Evolutionary conservation across 1,140 invertebrate genomes (phyloP).

Genomic region (Heterodera schachtii): DNA sequence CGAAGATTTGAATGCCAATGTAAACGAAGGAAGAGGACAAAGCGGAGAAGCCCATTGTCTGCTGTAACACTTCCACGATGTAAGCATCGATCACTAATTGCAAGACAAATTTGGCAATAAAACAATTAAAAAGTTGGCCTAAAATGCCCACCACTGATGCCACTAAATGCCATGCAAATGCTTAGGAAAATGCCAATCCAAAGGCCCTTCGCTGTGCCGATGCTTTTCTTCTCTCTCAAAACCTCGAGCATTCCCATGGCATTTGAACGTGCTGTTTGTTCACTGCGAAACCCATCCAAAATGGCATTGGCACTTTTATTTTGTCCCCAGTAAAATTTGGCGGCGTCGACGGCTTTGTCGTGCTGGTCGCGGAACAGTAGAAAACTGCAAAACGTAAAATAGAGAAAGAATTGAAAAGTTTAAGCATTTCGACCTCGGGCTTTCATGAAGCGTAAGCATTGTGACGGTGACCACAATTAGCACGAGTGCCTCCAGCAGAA

Average conservation of each 20-base stretch:
- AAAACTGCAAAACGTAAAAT: neutral
- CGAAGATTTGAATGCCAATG: too few relatives aligned
- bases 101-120: neutral
- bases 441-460: constrained; percentile 2
- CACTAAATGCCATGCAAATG: neutral
- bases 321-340: neutral
- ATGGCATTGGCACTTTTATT: neutral
- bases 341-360: neutral
- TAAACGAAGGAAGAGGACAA: too few relatives aligned
- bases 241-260: neutral
- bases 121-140: neutral
- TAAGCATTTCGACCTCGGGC: neutral
- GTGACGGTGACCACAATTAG: neutral
- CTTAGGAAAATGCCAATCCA: neutral
- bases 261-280: neutral
- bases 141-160: neutral
- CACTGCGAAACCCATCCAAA: neutral
- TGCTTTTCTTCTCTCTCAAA: neutral
- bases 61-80: neutral
- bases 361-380: neutral
- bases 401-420: too few relatives aligned
- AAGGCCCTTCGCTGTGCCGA: neutral
- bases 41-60: too few relatives aligned
- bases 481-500: neutral
- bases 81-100: neutral